Base-by-base conservation (phyloP, 1,140 invertebrate genomes). In the Idris sp. region DNA sequence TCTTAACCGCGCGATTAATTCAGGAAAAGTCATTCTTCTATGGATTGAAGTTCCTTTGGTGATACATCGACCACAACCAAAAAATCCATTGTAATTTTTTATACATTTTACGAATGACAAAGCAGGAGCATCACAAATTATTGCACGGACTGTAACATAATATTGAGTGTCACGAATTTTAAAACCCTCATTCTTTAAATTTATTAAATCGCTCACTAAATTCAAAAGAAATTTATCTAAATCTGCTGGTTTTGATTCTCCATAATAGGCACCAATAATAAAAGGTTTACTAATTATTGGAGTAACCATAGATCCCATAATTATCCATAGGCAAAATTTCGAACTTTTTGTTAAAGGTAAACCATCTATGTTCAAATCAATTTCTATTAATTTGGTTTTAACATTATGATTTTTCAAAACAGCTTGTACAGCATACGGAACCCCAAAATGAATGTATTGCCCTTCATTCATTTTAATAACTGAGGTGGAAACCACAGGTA, bases 241-340 rank as follows among this genome's bases (percentile, higher is more conserved):
- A 6, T 22, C 19, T 4, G 19, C 6, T 6, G 6, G 19, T 2
- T 22, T 22, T 22, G 19, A 2, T 22, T 22, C 3, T 22, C 19
- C 19, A 22, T 22, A 22, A 22, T 22, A 22, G 8, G n/a, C 28
- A 25, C 19, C 40, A 25, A 43, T 8, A 4, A 48, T 14, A 48
- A 48, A 48, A 3, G 43, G 43, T 19, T 31, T 48, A n/a, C 43
- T 48, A 10, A 10, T 2, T 10, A 6, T 48, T 48, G 43, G 43
- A 14, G 19, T 31, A 1, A 31, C 28, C 7, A 48, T 15, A 10
- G 43, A 8, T 10, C 43, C 9, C 43, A 48, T 31, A 31, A 48
- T 48, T 4, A 22, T 16, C 43, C 43, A 48, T 18, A 48, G 18
- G 11, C n/a, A n/a, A 15, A 14, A 48, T 48, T n/a, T 31, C 3